A percentile compares a stretch with the other conserved stretches of the same genome.
phyloP scores from a whole-genome alignment of 2,113 vertebrate genomes.

The Numenius arquata region DNA sequence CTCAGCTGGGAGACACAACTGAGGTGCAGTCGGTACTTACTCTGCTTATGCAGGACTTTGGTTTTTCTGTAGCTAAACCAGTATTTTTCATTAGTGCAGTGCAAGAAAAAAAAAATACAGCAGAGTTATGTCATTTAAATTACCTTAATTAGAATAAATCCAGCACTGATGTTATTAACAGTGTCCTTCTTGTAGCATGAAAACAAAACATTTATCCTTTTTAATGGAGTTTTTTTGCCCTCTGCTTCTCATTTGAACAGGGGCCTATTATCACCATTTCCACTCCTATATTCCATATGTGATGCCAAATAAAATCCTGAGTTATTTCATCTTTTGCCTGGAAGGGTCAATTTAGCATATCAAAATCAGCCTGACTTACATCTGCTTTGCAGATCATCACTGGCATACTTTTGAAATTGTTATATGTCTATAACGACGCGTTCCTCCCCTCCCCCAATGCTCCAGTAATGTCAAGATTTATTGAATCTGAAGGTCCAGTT shows the following conservation, averaged over 20 bases:
- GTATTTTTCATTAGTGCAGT: not conserved
- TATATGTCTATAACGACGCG: slow-evolving; percentile 46
- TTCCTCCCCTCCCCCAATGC: slow-evolving; percentile 19
- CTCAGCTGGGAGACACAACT: not conserved
- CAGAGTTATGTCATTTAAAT: not conserved
- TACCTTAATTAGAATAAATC: not conserved
- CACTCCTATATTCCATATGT: slow-evolving; percentile 54
- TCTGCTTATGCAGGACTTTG: not conserved
- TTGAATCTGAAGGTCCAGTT: slow-evolving; percentile 70
- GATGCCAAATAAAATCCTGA: slow-evolving; percentile 48
- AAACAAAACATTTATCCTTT: not conserved
- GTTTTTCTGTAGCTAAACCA: not conserved
- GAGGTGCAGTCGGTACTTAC: not conserved
- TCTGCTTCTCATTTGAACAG: not conserved
- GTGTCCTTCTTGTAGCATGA: not conserved
- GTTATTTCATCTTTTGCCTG: slow-evolving; percentile 61
- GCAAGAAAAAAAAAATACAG: not conserved
- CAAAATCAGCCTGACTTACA: slow-evolving; percentile 63
- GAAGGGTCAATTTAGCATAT: slow-evolving; percentile 53
- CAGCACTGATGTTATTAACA: not conserved
- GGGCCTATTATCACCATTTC: slow-evolving; percentile 6
- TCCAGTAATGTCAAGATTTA: slow-evolving; percentile 68
- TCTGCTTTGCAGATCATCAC: slow-evolving; percentile 72
- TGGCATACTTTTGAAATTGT: slow-evolving; percentile 55
- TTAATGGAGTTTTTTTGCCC: not conserved